Conservation (phyloP, 2,797 vertebrate species). For the Anableps anableps region DNA sequence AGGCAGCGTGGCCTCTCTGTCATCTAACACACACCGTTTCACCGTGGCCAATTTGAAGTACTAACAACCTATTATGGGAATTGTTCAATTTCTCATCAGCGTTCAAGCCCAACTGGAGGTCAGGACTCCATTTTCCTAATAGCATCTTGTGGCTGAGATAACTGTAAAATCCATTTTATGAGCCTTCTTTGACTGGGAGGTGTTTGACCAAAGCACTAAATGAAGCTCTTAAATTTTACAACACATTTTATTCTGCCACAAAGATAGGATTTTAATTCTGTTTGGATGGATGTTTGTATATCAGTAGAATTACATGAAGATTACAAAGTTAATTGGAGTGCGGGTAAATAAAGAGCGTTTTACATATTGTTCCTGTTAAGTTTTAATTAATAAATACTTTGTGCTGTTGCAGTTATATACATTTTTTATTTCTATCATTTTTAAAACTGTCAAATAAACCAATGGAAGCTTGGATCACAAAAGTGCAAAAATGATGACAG, state of each 20-base stretch:
- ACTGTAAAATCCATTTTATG: conserved; percentile 21
- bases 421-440: background rate
- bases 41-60: conserved; percentile 37
- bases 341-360: background rate
- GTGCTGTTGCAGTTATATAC: background rate
- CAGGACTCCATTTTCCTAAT: conserved; percentile 15
- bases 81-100: conserved; percentile 44
- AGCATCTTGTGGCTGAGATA: conserved; percentile 3
- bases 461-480: background rate
- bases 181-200: conserved; percentile 3
- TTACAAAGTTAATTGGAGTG: background rate
- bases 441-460: background rate
- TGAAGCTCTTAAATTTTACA: background rate
- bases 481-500: background rate
- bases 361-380: background rate
- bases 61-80: conserved; percentile 33
- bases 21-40: conserved; percentile 26
- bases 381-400: background rate
- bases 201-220: conserved; percentile 10
- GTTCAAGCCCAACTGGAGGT: conserved; percentile 27
- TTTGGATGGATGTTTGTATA: background rate
- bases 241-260: background rate
- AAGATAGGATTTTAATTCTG: background rate
- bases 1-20: conserved; percentile 10
- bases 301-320: background rate